Conservation (phyloP, 2,888 invertebrate species). For the Alsophila aescularia region DNA sequence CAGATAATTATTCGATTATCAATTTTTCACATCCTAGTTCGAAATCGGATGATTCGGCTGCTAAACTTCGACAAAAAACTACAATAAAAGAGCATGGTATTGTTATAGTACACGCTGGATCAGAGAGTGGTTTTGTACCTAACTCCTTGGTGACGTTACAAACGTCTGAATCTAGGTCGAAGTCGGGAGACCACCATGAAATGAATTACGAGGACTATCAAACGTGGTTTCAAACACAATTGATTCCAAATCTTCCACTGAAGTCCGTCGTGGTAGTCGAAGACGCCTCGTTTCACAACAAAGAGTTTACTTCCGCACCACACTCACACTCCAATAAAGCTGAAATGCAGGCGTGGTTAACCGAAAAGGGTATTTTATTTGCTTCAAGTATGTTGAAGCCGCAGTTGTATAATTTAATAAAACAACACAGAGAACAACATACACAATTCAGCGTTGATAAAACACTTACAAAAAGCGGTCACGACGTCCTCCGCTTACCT, state of each 20-base stretch:
- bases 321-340: conserved; percentile 35
- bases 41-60: background rate
- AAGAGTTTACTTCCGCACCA: conserved; percentile 29
- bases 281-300: conserved; percentile 45
- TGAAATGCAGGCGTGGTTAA: conserved; percentile 39
- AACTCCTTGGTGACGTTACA: conserved; percentile 14
- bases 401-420: conserved; percentile 16
- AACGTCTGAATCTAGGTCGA: conserved; percentile 39
- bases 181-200: too few relatives aligned
- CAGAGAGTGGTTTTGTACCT: background rate
- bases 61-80: background rate
- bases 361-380: conserved; percentile 34
- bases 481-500: background rate
- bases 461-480: background rate
- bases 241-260: conserved; percentile 44
- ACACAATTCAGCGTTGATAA: conserved; percentile 18
- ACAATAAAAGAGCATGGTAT: background rate
- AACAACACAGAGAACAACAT: background rate
- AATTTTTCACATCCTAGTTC: background rate
- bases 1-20: conserved; percentile 24
- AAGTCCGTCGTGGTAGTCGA: conserved; percentile 40
- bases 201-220: conserved; percentile 44
- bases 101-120: background rate
- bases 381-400: conserved; percentile 16
- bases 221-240: conserved; percentile 42